Conservation (phyloP, 2,888 invertebrate species). For the Pilophorus perplexus region DNA sequence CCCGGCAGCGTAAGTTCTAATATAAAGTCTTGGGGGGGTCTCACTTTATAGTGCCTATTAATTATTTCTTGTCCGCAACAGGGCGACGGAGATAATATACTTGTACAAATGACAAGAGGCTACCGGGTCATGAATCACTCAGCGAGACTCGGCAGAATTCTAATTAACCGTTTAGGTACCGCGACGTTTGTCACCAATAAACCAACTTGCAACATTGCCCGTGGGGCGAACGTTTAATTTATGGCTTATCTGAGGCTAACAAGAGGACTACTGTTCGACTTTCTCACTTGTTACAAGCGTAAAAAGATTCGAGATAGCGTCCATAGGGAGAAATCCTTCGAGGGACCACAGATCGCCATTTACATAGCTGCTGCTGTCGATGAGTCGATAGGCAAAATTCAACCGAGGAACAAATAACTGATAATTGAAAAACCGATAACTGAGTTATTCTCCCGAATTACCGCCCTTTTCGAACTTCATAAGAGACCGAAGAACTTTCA, state of each 20-base stretch:
- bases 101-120: not conserved
- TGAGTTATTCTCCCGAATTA: too few relatives aligned
- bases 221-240: not conserved
- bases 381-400: too few relatives aligned
- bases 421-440: too few relatives aligned
- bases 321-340: too few relatives aligned
- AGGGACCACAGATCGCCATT: too few relatives aligned
- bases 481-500: too few relatives aligned
- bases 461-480: too few relatives aligned
- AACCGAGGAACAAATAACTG: too few relatives aligned
- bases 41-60: too few relatives aligned
- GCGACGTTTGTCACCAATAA: constrained; percentile 1
- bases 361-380: too few relatives aligned
- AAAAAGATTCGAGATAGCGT: not conserved
- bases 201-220: not conserved
- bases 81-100: not conserved
- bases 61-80: not conserved
- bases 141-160: constrained; percentile 1
- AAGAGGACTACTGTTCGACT: constrained; percentile 13
- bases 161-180: constrained; percentile 8
- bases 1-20: too few relatives aligned
- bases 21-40: too few relatives aligned
- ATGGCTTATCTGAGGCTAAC: not conserved
- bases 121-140: constrained; percentile 11
- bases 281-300: not conserved